Base-by-base conservation (phyloP, 2,113 vertebrate species). In the Alligator mississippiensis region DNA sequence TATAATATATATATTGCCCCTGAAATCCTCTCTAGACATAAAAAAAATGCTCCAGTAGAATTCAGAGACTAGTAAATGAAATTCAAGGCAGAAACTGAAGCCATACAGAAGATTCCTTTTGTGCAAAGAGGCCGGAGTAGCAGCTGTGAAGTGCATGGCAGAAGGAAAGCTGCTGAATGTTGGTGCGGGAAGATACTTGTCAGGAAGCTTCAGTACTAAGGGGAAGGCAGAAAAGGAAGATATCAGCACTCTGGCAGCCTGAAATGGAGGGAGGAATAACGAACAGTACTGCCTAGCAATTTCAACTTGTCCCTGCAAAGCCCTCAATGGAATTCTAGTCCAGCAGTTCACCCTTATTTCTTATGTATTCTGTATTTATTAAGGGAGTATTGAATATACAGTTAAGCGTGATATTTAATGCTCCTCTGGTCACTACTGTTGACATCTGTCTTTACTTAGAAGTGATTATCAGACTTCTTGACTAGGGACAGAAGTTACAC, bases 401-500 rank as follows among this genome's bases (percentile, higher is more conserved):
- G 47, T 47, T 47, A 47, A 47, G 47, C 7, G 61, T 25, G 21
- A 28, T 21, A 47, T 82, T 89, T 81, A 63, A 79, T 79, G 19
- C 68, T 94, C 80, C 60, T 58, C 38, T 92, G 30, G 60, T 75
- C 38, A 9, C 74, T 30, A 58, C 28, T 47, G 10, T 75, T 7
- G 83, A 84, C 24, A 77, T 86, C 74, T 91, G 62, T 82, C 27
- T 81, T 54, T 87, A 85, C 85, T 90, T 72, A 82, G 68, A 47
- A 88, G 85, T 76, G 89, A 90, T 77, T 24, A 87, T 30, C 25
- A 91, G 91, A 77, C 25, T 89, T 94, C 68, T 88, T 82, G 89
- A 80, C 28, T 82, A 77, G 84, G 47, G 47, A 47, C 47, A 47
- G 47, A 9, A 47, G 47, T 47, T 47, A 47, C 47, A 47, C 8